Evolutionary conservation across 2,888 invertebrate genomes (phyloP).

Genomic region (Mesorhabditis belari): DNA sequence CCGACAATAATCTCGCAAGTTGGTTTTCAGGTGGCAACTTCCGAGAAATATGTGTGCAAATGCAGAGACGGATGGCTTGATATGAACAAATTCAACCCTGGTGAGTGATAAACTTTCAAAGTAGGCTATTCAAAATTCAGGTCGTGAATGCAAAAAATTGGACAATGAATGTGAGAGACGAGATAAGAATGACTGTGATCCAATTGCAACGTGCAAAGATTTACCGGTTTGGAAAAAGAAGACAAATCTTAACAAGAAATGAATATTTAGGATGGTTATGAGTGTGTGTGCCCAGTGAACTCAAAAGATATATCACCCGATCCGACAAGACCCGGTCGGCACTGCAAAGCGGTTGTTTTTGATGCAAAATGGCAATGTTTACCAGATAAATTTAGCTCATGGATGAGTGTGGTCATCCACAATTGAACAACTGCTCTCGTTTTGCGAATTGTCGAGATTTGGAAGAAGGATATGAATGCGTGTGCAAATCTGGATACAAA

Average conservation of each 20-base stretch:
- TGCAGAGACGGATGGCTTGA: slow-evolving; percentile 75
- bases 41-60: slow-evolving; percentile 62
- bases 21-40: slow-evolving; percentile 6
- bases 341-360: slow-evolving; percentile 22
- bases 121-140: slow-evolving; percentile 1
- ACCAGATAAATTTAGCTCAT: slow-evolving; percentile 14
- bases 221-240: slow-evolving; percentile 8
- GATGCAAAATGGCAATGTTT: not conserved
- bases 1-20: not conserved
- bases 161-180: slow-evolving; percentile 43
- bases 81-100: slow-evolving; percentile 33
- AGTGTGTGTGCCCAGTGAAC: slow-evolving; percentile 31
- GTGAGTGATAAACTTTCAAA: not conserved
- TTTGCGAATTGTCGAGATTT: slow-evolving; percentile 46
- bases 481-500: slow-evolving; percentile 37
- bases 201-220: slow-evolving; percentile 33
- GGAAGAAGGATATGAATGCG: slow-evolving; percentile 43
- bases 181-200: slow-evolving; percentile 40
- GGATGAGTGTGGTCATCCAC: slow-evolving; percentile 44
- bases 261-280: slow-evolving; percentile 35
- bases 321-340: slow-evolving; percentile 35
- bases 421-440: slow-evolving; percentile 45
- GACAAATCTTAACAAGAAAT: slow-evolving; percentile 8
- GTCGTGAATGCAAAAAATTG: slow-evolving; percentile 32
- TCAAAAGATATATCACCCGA: slow-evolving; percentile 43